These are phyloP conservation scores for Castor canadensis DNA, from an alignment of 2,113 vertebrate species.

Conservation along the genomic window DNA sequence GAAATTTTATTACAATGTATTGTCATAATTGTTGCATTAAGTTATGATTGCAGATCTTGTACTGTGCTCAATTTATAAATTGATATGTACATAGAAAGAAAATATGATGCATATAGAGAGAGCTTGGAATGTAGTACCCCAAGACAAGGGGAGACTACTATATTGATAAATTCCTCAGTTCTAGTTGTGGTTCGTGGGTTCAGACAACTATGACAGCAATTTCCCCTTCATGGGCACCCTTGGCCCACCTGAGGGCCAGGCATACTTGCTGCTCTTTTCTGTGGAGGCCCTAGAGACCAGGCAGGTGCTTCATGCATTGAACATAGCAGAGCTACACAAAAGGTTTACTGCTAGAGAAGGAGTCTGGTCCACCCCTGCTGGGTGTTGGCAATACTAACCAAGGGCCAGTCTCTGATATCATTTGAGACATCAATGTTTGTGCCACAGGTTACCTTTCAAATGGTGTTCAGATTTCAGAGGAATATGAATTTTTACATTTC, in stretches of 20 bases:
- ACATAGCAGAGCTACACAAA: fast-evolving
- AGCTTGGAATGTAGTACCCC: background rate
- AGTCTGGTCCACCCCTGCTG: fast-evolving
- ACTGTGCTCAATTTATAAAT: background rate
- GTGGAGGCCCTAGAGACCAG: fast-evolving
- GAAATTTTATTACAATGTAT: background rate
- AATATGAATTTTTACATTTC: background rate
- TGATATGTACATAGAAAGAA: background rate
- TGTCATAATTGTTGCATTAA: background rate
- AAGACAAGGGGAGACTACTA: background rate
- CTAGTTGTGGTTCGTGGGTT: too few relatives aligned
- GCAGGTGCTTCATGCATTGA: background rate
- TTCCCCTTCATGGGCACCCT: background rate
- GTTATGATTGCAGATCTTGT: background rate
- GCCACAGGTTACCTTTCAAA: background rate
- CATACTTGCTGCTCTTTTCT: too few relatives aligned
- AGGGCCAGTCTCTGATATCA: background rate
- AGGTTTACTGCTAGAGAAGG: background rate
- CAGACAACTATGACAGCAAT: too few relatives aligned
- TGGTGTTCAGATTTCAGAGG: background rate
- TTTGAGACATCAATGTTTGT: background rate
- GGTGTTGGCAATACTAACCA: fast-evolving
- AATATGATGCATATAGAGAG: too few relatives aligned
- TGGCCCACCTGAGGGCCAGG: background rate
- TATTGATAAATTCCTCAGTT: background rate